Evolutionary conservation across 2,888 invertebrate species (phyloP).

Genomic region (Pristionchus fissidentatus): DNA sequence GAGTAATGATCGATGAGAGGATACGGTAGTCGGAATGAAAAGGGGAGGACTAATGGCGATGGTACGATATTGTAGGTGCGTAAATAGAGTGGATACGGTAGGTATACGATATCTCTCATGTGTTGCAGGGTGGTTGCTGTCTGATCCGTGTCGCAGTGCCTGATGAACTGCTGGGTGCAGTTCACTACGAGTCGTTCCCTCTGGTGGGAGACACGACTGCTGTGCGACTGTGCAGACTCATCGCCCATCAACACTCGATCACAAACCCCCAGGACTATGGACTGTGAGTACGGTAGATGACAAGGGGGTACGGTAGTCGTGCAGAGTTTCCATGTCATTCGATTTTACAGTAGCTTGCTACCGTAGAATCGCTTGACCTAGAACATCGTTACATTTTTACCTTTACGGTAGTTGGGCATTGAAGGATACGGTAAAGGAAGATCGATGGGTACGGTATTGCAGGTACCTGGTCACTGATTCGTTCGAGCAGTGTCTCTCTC

Average conservation of each 20-base stretch:
- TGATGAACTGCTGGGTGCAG: conserved; percentile 92
- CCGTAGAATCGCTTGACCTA: background rate
- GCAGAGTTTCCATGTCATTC: background rate
- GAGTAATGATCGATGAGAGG: no score
- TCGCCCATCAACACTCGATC: conserved; percentile 93
- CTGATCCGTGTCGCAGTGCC: conserved; percentile 92
- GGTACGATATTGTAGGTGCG: background rate
- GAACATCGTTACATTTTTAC: background rate
- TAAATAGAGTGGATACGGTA: background rate
- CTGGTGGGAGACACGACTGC: conserved; percentile 84
- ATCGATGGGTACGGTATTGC: conserved; percentile 5
- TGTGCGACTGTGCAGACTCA: conserved; percentile 88
- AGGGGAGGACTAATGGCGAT: background rate
- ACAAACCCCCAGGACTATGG: conserved; percentile 97
- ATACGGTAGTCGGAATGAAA: no score
- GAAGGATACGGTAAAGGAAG: background rate
- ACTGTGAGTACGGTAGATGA: conserved; percentile 81
- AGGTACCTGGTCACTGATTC: conserved; percentile 73
- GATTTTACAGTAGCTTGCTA: background rate
- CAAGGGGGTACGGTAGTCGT: background rate
- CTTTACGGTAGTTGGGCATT: background rate
- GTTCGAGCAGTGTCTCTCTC: conserved; percentile 87
- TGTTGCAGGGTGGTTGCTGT: conserved; percentile 48
- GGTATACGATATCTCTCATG: background rate
- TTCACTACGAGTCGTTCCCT: conserved; percentile 82